Percentiles rank a stretch among this genome's conserved stretches.
Evolutionary conservation across 1,140 invertebrate species (phyloP).

Genomic region (Hylaeus volcanicus): DNA sequence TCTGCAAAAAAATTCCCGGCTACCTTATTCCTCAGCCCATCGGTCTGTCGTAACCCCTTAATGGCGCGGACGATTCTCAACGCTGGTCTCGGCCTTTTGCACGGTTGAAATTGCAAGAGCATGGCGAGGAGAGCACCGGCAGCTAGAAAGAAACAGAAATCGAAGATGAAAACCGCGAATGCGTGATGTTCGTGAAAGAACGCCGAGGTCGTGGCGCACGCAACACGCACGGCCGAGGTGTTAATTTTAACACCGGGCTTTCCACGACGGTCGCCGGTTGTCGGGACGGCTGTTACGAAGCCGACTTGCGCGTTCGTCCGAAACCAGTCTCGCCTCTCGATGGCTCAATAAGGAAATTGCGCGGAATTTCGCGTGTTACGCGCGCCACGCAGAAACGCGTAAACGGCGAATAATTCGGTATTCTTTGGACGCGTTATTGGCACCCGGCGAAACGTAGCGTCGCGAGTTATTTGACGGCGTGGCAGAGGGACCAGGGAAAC

Average conservation of each 20-base stretch:
- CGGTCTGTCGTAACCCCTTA: not conserved
- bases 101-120: no score
- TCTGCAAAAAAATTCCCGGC: no score
- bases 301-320: constrained; percentile 21
- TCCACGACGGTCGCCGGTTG: constrained; percentile 26
- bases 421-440: not conserved
- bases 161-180: constrained; percentile 38
- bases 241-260: constrained; percentile 63
- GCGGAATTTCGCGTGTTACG: constrained; percentile 34
- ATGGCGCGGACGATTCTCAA: constrained; percentile 6
- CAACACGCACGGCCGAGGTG: constrained; percentile 57
- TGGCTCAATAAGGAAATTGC: constrained; percentile 46
- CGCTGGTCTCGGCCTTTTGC: constrained; percentile 8
- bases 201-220: constrained; percentile 49
- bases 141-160: not conserved
- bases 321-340: constrained; percentile 28
- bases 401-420: no score
- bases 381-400: no score
- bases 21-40: no score
- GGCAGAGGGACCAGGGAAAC: not conserved
- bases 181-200: constrained; percentile 34
- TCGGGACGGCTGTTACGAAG: constrained; percentile 44
- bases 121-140: not conserved
- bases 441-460: not conserved
- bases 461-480: no score